Percentiles rank a stretch among this genome's conserved stretches.
These are phyloP conservation scores for Aethina tumida DNA, from an alignment of 1,140 invertebrate genomes.

Conservation along the genomic window DNA sequence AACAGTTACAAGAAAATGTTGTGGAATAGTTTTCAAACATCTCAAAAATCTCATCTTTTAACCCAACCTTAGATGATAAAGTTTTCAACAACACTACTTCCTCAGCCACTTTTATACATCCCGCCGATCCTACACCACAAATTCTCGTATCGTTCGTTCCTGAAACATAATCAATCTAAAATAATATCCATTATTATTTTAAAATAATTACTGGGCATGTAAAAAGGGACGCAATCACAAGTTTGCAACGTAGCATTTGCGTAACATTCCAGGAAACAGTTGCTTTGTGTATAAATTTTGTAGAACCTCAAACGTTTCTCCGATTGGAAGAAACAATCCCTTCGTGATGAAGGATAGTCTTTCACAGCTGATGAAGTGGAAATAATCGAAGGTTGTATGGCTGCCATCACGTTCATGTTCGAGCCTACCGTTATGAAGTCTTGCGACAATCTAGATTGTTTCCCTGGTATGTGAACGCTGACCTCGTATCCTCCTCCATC, in stretches of 20 bases:
- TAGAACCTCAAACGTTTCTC: conserved; percentile 45
- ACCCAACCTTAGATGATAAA: too few species aligned
- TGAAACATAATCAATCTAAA: too few species aligned
- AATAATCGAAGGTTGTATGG: conserved; percentile 43
- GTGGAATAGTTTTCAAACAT: too few species aligned
- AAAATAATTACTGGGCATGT: conserved; percentile 34
- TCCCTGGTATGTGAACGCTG: conserved; percentile 42
- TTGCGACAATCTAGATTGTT: conserved; percentile 40
- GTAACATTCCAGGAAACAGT: conserved; percentile 37
- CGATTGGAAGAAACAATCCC: conserved; percentile 52
- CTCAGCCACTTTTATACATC: too few species aligned
- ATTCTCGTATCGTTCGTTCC: too few species aligned
- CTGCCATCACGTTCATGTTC: conserved; percentile 41
- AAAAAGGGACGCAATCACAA: conserved; percentile 34
- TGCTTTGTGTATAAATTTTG: conserved; percentile 34
- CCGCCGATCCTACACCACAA: too few species aligned
- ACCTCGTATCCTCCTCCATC: too few species aligned
- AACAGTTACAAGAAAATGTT: too few species aligned
- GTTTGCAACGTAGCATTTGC: conserved; percentile 30
- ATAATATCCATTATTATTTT: too few species aligned
- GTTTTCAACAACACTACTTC: too few species aligned
- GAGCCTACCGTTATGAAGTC: conserved; percentile 44
- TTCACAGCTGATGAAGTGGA: conserved; percentile 39
- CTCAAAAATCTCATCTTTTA: too few species aligned
- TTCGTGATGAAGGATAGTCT: conserved; percentile 36